Evolutionary conservation across 2,797 vertebrate genomes (phyloP).

Genomic region (Acipenser transmontanus): DNA sequence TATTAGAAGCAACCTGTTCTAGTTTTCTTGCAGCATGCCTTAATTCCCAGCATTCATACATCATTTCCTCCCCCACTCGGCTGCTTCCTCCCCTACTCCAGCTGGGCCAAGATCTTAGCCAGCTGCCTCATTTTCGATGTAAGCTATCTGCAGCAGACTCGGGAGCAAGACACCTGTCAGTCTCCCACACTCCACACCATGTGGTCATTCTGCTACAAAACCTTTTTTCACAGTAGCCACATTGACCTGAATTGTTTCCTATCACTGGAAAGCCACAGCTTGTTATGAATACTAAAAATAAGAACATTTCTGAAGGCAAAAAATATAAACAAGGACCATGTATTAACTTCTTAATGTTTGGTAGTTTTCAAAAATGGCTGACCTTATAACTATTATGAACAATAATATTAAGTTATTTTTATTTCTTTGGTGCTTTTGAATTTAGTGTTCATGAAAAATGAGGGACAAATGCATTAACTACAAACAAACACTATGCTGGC

Average conservation of each 20-base stretch:
- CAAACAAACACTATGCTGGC: too few relatives aligned
- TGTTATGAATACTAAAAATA: too few relatives aligned
- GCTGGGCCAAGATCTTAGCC: constrained; percentile 32
- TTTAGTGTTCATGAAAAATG: too few relatives aligned
- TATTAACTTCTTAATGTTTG: too few relatives aligned
- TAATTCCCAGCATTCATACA: constrained; percentile 24
- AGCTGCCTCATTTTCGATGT: constrained; percentile 49
- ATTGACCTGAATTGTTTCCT: constrained; percentile 12
- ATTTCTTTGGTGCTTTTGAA: too few relatives aligned
- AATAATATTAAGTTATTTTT: too few relatives aligned
- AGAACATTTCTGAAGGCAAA: too few relatives aligned
- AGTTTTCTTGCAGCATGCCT: background rate
- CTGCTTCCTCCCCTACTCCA: constrained; percentile 25
- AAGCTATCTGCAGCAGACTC: constrained; percentile 30
- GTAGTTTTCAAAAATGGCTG: too few relatives aligned
- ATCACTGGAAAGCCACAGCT: background rate
- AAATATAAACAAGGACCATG: too few relatives aligned
- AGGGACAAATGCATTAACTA: too few relatives aligned
- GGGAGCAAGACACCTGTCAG: constrained; percentile 52
- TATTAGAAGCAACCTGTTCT: constrained; percentile 26
- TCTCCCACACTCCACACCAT: constrained; percentile 55
- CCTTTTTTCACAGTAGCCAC: background rate
- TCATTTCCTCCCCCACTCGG: constrained; percentile 24
- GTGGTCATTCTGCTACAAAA: constrained; percentile 34
- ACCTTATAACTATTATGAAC: too few relatives aligned